phyloP scores from a whole-genome alignment of 2,888 invertebrate genomes.

The Dione vanillae region DNA sequence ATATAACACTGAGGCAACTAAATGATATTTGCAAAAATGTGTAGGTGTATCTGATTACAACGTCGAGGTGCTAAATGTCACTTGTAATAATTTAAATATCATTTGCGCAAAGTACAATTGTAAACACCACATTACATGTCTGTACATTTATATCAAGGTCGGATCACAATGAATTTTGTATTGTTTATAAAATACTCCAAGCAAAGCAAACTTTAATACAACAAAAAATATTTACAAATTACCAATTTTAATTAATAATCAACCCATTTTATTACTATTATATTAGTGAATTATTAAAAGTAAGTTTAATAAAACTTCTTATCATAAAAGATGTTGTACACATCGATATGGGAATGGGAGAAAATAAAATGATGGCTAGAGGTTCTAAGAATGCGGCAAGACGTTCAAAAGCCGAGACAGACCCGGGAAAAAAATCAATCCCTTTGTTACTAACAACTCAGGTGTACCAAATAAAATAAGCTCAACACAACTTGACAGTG shows the following conservation, averaged over 20 bases:
- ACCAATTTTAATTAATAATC: background rate
- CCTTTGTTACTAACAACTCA: conserved; percentile 82
- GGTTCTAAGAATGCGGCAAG: conserved; percentile 75
- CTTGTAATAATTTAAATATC: conserved; percentile 69
- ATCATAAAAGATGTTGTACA: background rate
- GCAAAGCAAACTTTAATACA: background rate
- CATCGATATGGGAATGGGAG: conserved; percentile 49
- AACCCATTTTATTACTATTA: background rate
- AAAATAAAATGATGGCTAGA: conserved; percentile 73
- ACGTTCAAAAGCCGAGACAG: conserved; percentile 72
- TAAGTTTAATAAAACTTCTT: background rate
- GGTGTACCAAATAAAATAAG: conserved; percentile 76
- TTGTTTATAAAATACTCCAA: conserved; percentile 25
- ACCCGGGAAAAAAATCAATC: conserved; percentile 74
- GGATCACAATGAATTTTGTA: conserved; percentile 47
- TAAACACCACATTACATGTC: conserved; percentile 45
- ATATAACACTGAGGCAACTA: conserved; percentile 51
- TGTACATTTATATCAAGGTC: conserved; percentile 69
- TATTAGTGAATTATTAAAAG: background rate
- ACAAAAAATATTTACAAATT: background rate
- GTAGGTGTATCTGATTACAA: conserved; percentile 40
- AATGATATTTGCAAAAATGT: conserved; percentile 62
- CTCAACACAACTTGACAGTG: conserved; percentile 64
- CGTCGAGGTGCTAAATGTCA: conserved; percentile 68
- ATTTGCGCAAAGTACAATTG: conserved; percentile 68